A percentile compares a stretch with the other conserved stretches of the same genome.
Evolutionary conservation across 2,113 vertebrate genomes (phyloP).

Genomic region (Tricholaema leucomelas): DNA sequence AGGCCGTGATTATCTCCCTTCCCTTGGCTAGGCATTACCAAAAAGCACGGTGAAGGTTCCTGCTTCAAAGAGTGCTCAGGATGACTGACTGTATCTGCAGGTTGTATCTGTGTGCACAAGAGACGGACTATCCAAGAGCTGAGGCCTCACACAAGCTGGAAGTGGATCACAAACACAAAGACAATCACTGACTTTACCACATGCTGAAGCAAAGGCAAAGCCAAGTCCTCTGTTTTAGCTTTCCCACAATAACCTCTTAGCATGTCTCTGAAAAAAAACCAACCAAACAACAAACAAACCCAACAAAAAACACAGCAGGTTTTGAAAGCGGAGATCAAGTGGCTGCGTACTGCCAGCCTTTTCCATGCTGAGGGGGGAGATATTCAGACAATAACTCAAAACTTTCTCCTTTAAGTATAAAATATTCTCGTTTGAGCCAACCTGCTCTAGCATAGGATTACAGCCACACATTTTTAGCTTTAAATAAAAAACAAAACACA

Average conservation of each 20-base stretch:
- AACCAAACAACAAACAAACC: background rate
- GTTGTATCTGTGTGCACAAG: background rate
- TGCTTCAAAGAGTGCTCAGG: background rate
- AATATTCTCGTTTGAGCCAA: background rate
- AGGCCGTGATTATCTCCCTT: background rate
- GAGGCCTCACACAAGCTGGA: background rate
- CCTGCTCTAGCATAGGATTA: background rate
- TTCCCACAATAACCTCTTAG: background rate
- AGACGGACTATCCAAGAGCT: background rate
- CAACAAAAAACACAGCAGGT: background rate
- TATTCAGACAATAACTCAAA: background rate
- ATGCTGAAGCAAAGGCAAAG: background rate
- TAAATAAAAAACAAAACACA: background rate
- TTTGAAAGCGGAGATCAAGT: background rate
- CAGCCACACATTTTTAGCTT: background rate
- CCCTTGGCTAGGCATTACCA: background rate
- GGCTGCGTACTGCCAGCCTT: background rate
- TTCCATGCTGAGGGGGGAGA: background rate
- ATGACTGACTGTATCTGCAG: background rate
- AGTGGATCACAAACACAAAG: background rate
- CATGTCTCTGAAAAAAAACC: background rate
- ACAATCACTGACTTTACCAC: background rate
- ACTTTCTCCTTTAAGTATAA: background rate
- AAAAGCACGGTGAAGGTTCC: background rate
- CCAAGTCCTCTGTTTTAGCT: background rate